Conservation (phyloP, 2,113 vertebrate genomes). For the Atractosteus spatula region DNA sequence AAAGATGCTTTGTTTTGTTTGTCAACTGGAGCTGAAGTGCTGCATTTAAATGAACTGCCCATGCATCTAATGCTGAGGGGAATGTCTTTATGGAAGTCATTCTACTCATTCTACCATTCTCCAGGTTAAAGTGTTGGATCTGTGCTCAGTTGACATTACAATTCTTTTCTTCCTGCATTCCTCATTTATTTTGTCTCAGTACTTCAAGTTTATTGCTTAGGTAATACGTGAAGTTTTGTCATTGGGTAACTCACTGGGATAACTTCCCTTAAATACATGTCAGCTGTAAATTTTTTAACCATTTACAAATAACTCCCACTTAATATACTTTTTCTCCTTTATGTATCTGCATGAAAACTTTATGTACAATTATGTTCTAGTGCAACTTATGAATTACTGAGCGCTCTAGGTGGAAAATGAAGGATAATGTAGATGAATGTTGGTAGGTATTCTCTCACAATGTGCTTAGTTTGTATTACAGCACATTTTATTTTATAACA, state of each 20-base stretch:
- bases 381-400: too few relatives aligned
- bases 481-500: too few relatives aligned
- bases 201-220: slow-evolving; percentile 4
- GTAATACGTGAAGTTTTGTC: not conserved
- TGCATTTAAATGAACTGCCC: slow-evolving; percentile 13
- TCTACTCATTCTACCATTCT: slow-evolving; percentile 1
- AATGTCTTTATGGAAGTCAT: not conserved
- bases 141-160: slow-evolving; percentile 13
- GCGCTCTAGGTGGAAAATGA: too few relatives aligned
- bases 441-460: too few relatives aligned
- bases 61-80: slow-evolving; percentile 1
- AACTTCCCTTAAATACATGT: not conserved
- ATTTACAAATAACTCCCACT: too few relatives aligned
- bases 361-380: too few relatives aligned
- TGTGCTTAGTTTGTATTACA: too few relatives aligned
- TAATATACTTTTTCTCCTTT: too few relatives aligned
- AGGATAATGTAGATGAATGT: too few relatives aligned
- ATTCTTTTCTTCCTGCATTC: slow-evolving; percentile 11
- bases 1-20: not conserved
- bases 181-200: not conserved
- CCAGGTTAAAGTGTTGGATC: slow-evolving; percentile 6
- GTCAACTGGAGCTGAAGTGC: not conserved
- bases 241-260: not conserved
- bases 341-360: too few relatives aligned
- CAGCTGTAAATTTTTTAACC: too few relatives aligned